These are phyloP conservation scores for Caenorhabditis uteleia DNA, from an alignment of 2,888 invertebrate genomes.

Conservation along the genomic window DNA sequence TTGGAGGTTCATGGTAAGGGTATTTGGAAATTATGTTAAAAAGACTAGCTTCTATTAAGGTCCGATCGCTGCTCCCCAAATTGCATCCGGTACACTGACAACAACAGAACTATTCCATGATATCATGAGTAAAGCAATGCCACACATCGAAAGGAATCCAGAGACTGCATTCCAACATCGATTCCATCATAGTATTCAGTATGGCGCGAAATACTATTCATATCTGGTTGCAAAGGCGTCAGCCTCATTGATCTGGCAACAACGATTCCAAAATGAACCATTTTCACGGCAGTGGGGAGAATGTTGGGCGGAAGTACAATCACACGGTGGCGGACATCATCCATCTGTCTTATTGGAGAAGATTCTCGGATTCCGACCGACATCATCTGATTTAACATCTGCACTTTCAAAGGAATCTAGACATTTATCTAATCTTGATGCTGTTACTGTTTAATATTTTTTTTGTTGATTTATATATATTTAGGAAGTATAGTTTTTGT, in stretches of 20 bases:
- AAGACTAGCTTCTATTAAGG: background rate
- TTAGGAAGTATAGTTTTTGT: background rate
- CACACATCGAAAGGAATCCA: constrained; percentile 47
- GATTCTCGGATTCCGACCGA: constrained; percentile 56
- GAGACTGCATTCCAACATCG: constrained; percentile 71
- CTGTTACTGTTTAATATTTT: constrained; percentile 45
- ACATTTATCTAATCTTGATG: constrained; percentile 43
- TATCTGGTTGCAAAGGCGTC: constrained; percentile 82
- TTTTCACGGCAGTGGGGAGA: constrained; percentile 53
- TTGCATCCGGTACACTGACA: constrained; percentile 48
- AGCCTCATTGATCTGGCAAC: constrained; percentile 63
- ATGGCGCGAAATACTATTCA: constrained; percentile 97
- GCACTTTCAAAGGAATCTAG: constrained; percentile 41
- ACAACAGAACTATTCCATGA: constrained; percentile 54
- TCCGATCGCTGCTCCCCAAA: constrained; percentile 31
- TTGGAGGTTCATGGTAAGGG: constrained; percentile 62
- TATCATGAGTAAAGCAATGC: constrained; percentile 54
- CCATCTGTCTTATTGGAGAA: constrained; percentile 56
- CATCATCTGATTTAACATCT: constrained; percentile 42
- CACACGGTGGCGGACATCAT: constrained; percentile 64
- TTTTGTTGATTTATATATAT: background rate
- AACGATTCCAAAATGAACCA: constrained; percentile 57
- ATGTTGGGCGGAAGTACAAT: constrained; percentile 66
- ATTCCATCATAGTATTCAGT: constrained; percentile 94
- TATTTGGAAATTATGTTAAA: constrained; percentile 2